Evolutionary conservation across 2,113 vertebrate species (phyloP).

Genomic region (Australoheros scitulus): DNA sequence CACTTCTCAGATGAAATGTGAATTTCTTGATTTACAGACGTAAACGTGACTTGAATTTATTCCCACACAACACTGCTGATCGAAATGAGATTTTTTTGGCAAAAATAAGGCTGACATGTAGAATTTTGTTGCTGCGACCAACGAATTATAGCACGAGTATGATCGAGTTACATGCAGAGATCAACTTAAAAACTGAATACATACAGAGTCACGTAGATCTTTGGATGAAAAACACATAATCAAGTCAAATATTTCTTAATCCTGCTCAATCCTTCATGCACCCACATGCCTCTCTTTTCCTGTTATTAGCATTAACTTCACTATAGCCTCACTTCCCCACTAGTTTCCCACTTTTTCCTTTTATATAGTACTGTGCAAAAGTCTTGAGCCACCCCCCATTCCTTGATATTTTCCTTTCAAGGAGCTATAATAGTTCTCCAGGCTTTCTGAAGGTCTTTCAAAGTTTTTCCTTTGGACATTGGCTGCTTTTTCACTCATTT

Average conservation of each 20-base stretch:
- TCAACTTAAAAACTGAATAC: slow-evolving; percentile 2
- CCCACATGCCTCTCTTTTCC: not conserved
- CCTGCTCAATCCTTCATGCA: not conserved
- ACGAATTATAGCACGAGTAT: not conserved
- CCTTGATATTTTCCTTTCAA: not conserved
- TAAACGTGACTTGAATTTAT: slow-evolving; percentile 28
- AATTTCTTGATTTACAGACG: slow-evolving; percentile 1
- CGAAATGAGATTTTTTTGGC: not conserved
- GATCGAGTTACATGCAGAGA: not conserved
- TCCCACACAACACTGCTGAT: not conserved
- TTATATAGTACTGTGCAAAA: not conserved
- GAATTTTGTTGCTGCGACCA: not conserved
- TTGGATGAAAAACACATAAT: not conserved
- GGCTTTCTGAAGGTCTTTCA: not conserved
- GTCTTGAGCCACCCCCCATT: not conserved
- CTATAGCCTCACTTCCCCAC: not conserved
- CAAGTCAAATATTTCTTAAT: not conserved
- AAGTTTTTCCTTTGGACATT: not conserved
- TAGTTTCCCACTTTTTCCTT: slow-evolving; percentile 2
- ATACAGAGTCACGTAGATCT: not conserved
- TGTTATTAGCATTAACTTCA: not conserved
- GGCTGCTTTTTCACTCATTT: no score
- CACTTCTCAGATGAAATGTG: slow-evolving; percentile 30
- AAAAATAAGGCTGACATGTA: not conserved
- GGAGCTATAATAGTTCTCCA: not conserved